phyloP scores from a whole-genome alignment of 2,113 vertebrate genomes.

The Corapipo altera region DNA sequence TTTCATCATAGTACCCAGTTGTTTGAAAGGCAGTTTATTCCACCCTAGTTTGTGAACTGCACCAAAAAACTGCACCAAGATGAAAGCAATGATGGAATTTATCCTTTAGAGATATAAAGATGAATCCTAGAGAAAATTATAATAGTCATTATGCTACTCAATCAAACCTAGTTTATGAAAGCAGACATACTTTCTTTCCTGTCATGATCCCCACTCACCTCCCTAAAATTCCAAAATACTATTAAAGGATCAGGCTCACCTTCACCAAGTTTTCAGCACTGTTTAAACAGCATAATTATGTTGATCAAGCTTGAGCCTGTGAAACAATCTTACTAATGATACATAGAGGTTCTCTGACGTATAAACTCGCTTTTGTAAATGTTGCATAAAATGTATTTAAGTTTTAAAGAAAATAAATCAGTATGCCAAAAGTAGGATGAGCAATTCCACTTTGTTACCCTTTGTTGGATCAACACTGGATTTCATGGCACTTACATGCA shows the following conservation, averaged over 20 bases:
- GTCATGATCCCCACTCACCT: background rate
- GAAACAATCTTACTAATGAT: background rate
- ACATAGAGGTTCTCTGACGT: background rate
- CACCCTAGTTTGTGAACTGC: background rate
- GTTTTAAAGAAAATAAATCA: background rate
- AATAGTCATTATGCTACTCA: background rate
- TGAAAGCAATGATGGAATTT: background rate
- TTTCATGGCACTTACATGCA: background rate
- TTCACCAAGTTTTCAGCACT: background rate
- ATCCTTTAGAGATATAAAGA: background rate
- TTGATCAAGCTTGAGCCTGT: background rate
- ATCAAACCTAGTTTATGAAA: background rate
- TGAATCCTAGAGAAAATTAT: background rate
- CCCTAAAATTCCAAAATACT: background rate
- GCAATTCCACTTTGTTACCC: background rate
- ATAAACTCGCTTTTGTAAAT: background rate
- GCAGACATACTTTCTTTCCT: background rate
- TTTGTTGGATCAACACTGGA: background rate
- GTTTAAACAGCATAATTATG: background rate
- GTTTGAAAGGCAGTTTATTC: constrained; percentile 35
- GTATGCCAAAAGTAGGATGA: background rate
- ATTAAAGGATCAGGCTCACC: background rate
- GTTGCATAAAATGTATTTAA: background rate
- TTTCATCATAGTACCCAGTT: constrained; percentile 2
- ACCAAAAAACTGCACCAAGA: background rate